Evolutionary conservation across 2,797 vertebrate species (phyloP).

Genomic region (Sebastes kiyomatsui): DNA sequence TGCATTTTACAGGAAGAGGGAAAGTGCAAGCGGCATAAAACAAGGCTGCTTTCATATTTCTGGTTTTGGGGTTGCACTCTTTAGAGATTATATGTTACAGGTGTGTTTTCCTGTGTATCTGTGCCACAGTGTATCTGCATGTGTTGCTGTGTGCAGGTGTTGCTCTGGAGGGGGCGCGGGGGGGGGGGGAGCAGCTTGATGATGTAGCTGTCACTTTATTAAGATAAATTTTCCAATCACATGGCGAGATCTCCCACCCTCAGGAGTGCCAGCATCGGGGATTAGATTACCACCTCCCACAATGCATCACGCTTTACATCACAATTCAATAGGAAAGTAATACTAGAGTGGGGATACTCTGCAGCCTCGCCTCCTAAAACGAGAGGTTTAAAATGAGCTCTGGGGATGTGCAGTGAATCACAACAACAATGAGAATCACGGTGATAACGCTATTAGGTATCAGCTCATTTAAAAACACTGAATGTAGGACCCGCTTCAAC

Average conservation of each 20-base stretch:
- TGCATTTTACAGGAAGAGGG: conserved; percentile 23
- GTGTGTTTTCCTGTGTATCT: conserved; percentile 6
- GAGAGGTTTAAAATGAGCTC: conserved; percentile 56
- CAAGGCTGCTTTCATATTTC: background rate
- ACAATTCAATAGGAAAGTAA: conserved; percentile 64
- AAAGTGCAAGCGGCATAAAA: background rate
- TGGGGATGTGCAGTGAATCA: conserved; percentile 38
- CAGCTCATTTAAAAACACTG: conserved; percentile 18
- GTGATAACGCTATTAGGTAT: conserved; percentile 9
- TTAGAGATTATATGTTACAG: conserved; percentile 12
- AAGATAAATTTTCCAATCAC: conserved; percentile 79
- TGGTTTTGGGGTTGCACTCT: background rate
- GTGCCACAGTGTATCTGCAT: conserved; percentile 18
- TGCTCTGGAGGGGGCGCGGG: conserved; percentile 30
- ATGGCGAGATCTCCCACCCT: conserved; percentile 65
- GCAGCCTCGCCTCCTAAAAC: conserved; percentile 25
- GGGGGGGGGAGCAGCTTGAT: conserved; percentile 32
- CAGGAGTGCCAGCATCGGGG: conserved; percentile 62
- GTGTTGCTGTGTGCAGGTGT: conserved; percentile 53
- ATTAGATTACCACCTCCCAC: conserved; percentile 81
- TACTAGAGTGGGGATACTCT: conserved; percentile 7
- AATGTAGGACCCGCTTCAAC: background rate
- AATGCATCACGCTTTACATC: conserved; percentile 76
- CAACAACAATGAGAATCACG: conserved; percentile 2
- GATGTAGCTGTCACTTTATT: conserved; percentile 74